phyloP scores from a whole-genome alignment of 2,888 invertebrate species.

The Protophormia terraenovae region DNA sequence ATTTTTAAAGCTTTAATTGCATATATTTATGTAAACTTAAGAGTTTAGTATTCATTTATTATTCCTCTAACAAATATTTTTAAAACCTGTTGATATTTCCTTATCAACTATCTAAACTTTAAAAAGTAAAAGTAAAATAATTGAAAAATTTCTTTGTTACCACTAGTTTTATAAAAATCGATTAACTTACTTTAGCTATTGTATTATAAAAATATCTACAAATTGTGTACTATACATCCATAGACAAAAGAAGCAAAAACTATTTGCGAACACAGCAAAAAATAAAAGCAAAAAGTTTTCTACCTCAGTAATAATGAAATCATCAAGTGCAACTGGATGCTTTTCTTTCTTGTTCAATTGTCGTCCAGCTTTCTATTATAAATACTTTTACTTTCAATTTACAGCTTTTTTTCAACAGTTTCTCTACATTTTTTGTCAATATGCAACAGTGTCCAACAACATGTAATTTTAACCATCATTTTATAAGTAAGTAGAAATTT shows the following conservation, averaged over 20 bases:
- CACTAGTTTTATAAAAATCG: neutral
- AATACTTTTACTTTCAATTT: conserved; percentile 51
- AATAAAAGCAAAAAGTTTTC: neutral
- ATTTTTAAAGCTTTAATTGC: no score
- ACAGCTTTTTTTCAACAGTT: neutral
- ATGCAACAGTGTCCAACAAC: neutral
- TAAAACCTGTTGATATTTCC: no score
- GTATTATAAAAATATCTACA: neutral
- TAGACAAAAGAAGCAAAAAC: neutral
- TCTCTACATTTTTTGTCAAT: neutral
- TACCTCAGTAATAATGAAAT: conserved; percentile 31
- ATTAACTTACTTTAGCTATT: conserved; percentile 4
- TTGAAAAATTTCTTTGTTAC: neutral
- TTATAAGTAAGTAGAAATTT: neutral
- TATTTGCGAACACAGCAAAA: neutral
- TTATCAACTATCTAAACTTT: neutral
- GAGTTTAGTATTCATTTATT: no score
- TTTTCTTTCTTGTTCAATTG: conserved; percentile 28
- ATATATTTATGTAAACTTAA: no score
- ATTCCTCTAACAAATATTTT: no score
- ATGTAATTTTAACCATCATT: neutral
- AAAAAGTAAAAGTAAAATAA: conserved; percentile 24
- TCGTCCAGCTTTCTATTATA: conserved; percentile 40
- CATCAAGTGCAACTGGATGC: conserved; percentile 48
- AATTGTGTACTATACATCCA: neutral